Base-by-base conservation (phyloP, 2,797 vertebrate species). In the Rachycentron canadum region DNA sequence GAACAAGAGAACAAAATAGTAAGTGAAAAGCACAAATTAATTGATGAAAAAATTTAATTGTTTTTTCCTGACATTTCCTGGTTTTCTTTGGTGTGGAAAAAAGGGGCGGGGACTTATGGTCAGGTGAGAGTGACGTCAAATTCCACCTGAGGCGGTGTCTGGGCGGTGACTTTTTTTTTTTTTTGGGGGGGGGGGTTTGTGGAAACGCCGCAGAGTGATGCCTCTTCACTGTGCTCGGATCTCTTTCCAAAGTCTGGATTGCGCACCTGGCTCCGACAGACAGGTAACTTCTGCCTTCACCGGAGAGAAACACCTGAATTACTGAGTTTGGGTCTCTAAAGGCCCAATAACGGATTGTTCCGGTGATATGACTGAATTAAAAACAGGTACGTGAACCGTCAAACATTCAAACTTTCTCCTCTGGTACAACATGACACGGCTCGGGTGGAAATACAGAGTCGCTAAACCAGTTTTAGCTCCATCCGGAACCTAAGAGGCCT, bases 181-280 rank as follows among this genome's bases (percentile, higher is more conserved):
- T n/a, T n/a, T n/a, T n/a, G n/a, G n/a, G n/a, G n/a, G n/a, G n/a
- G n/a, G n/a, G n/a, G 12, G 67, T 25, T 0, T 4, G 7, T 10
- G 34, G 40, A 55, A 68, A 23, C 0, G 12, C 0, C 5, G 52
- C 85, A 23, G 83, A 87, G 85, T 87, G 82, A 76, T 1, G 69
- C 83, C 68, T 80, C 75, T 1, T 19, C 1, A 0, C 9, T 2
- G 36, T 23, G 11, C 13, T 9, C 47, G 17, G 1, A 41, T 66
- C 64, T 50, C 5, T 19, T 68, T 2, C 1, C 0, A 0, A n/a
- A 23, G 26, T 49, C 12, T 7, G 26, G 23, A 2, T 0, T 2
- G 4, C 38, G 4, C 53, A 86, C 69, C 83, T 78, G 73, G 66
- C 28, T 34, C 7, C 78, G 86, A 78, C 86, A 84, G 90, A 19